Percentiles rank a stretch among this genome's conserved stretches.
These are phyloP conservation scores for Tor tambroides DNA, from an alignment of 2,113 vertebrate genomes.

Conservation along the genomic window DNA sequence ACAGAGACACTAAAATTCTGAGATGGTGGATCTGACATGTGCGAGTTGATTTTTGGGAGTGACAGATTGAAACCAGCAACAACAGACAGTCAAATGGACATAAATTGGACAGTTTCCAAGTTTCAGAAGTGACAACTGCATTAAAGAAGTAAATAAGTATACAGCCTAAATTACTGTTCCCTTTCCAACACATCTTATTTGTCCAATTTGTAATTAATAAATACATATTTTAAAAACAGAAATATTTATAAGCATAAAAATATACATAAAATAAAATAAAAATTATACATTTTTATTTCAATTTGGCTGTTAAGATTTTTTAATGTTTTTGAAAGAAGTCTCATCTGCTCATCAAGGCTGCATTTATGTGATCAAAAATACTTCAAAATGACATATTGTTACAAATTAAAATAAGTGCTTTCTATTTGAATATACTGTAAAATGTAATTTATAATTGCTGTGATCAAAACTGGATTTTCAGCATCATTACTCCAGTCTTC, in stretches of 20 bases:
- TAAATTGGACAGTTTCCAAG: too few relatives aligned
- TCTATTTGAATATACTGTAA: neutral
- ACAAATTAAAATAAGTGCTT: neutral
- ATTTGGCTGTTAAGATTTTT: neutral
- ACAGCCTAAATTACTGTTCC: too few relatives aligned
- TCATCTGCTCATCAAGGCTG: neutral
- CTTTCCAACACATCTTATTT: too few relatives aligned
- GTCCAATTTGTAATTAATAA: too few relatives aligned
- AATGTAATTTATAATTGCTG: neutral
- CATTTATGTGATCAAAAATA: neutral
- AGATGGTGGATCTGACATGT: slow-evolving; percentile 5
- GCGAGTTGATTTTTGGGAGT: neutral
- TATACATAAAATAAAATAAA: too few relatives aligned
- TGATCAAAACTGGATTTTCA: neutral
- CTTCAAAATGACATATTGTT: neutral
- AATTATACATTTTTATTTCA: too few relatives aligned
- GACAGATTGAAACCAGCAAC: neutral
- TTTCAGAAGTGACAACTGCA: neutral
- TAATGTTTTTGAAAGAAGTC: neutral
- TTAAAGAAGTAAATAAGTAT: too few relatives aligned
- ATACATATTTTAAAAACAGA: too few relatives aligned
- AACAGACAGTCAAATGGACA: neutral
- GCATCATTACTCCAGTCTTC: neutral
- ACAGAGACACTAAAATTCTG: slow-evolving; percentile 69
- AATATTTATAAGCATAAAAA: too few relatives aligned